Evolutionary conservation across 2,888 invertebrate species (phyloP).

Genomic region (Uloborus plumipes): DNA sequence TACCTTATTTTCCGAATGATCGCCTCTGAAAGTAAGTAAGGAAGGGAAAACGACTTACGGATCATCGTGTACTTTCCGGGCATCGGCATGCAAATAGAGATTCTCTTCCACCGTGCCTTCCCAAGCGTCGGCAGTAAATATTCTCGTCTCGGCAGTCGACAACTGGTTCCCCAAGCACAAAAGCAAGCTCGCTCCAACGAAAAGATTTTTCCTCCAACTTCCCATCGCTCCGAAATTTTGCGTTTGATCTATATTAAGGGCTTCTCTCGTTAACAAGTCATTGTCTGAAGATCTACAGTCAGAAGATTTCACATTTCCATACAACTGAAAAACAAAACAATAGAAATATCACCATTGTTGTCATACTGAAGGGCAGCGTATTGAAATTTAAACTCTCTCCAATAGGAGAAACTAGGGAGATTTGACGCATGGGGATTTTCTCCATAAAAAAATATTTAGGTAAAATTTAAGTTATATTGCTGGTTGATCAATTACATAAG

Average conservation of each 20-base stretch:
- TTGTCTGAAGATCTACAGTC: neutral
- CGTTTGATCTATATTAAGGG: neutral
- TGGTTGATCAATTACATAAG: no score
- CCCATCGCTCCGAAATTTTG: neutral
- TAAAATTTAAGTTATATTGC: no score
- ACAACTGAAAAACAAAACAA: constrained; percentile 10
- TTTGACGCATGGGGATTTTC: no score
- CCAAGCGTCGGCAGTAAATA: constrained; percentile 44
- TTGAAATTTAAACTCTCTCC: no score
- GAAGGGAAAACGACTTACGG: constrained; percentile 17
- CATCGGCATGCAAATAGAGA: constrained; percentile 23
- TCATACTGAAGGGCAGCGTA: no score
- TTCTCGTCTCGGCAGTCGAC: constrained; percentile 26
- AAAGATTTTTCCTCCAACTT: constrained; percentile 4
- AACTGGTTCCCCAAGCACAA: neutral
- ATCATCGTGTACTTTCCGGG: constrained; percentile 7
- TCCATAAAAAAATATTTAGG: no score
- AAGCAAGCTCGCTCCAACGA: neutral
- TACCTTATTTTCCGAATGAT: neutral
- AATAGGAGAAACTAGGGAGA: no score
- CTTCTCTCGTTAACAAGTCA: constrained; percentile 6
- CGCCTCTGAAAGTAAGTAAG: neutral
- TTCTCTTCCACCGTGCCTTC: constrained; percentile 32
- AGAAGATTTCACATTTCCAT: constrained; percentile 14
- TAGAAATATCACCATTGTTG: neutral